phyloP scores from a whole-genome alignment of 2,888 invertebrate genomes.

The Sinhomidia bicolor region DNA sequence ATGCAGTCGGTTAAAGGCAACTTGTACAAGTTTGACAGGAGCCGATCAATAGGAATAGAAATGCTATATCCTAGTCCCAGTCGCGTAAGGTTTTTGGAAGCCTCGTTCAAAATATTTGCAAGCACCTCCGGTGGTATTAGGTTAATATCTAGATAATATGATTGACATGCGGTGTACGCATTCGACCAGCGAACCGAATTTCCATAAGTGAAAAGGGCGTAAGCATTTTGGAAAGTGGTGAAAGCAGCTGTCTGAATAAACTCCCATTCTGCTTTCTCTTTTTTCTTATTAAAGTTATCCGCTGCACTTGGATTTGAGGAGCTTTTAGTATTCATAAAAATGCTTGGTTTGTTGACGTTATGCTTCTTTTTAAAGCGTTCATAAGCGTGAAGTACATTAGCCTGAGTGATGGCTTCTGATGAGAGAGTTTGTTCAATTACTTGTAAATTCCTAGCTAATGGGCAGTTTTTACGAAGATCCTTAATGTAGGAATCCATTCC shows the following conservation, averaged over 20 bases:
- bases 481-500: background rate
- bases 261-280: conserved; percentile 17
- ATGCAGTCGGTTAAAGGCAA: conserved; percentile 55
- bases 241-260: conserved; percentile 41
- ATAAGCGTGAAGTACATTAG: no score
- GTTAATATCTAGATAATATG: conserved; percentile 19
- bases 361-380: conserved; percentile 7
- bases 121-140: conserved; percentile 20
- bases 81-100: background rate
- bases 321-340: background rate
- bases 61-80: conserved; percentile 43
- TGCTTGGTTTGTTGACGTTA: background rate
- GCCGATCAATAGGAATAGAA: conserved; percentile 47
- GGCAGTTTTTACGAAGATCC: background rate
- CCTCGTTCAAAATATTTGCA: conserved; percentile 8
- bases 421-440: conserved; percentile 17
- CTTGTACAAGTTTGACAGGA: conserved; percentile 55
- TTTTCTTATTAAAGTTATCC: background rate
- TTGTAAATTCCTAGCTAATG: conserved; percentile 18
- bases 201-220: conserved; percentile 19
- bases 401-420: background rate
- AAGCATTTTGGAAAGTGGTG: conserved; percentile 55
- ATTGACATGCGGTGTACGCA: conserved; percentile 44
- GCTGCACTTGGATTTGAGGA: background rate
- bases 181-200: conserved; percentile 36